These are phyloP conservation scores for Noctua pronuba DNA, from an alignment of 2,888 invertebrate species.

Conservation along the genomic window DNA sequence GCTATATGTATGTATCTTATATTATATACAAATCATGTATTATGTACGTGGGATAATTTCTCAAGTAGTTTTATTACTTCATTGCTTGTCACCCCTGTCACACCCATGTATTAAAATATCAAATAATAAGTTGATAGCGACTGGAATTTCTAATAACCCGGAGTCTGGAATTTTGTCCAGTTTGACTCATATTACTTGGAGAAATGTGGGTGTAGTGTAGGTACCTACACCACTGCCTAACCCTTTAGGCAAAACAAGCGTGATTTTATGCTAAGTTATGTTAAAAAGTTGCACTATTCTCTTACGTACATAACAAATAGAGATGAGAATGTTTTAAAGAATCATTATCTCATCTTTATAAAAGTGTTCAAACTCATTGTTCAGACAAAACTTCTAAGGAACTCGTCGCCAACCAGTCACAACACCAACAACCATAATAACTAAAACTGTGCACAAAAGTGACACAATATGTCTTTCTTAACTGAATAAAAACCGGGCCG, in stretches of 20 bases:
- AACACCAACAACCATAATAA: background rate
- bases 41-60: conserved; percentile 23
- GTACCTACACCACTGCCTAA: background rate
- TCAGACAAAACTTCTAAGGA: background rate
- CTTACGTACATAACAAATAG: background rate
- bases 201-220: background rate
- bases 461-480: conserved; percentile 30
- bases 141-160: background rate
- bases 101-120: too few relatives aligned
- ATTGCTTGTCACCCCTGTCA: background rate
- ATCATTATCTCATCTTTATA: background rate
- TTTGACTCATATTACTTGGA: background rate
- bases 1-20: conserved; percentile 34
- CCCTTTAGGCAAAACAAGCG: background rate
- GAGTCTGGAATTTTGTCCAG: background rate
- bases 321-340: background rate
- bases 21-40: conserved; percentile 22
- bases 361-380: background rate
- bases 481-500: conserved; percentile 27
- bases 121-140: background rate
- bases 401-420: background rate
- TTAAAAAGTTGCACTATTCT: background rate
- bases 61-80: conserved; percentile 24
- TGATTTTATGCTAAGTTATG: background rate
- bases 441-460: conserved; percentile 7